phyloP scores from a whole-genome alignment of 2,797 vertebrate genomes.

The Protonibea diacanthus region DNA sequence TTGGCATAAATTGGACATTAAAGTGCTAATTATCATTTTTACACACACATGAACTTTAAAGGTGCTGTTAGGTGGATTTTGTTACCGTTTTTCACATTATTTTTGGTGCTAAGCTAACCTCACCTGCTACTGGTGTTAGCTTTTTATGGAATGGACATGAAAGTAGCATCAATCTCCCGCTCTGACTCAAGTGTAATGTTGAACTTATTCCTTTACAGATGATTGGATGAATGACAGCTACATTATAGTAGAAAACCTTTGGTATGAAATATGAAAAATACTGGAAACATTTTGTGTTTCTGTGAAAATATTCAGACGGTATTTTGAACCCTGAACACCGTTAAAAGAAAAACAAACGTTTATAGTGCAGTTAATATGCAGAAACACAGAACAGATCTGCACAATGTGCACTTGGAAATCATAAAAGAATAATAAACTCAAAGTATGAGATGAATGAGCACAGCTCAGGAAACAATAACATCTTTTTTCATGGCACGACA shows the following conservation, averaged over 20 bases:
- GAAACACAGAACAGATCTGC: conserved; percentile 11
- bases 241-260: not conserved
- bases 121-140: not conserved
- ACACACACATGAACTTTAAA: too few species aligned
- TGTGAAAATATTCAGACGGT: not conserved
- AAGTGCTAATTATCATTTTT: too few species aligned
- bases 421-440: not conserved
- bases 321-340: not conserved
- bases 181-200: not conserved
- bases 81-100: not conserved
- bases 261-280: not conserved
- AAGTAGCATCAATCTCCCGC: not conserved
- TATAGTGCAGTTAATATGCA: conserved; percentile 4
- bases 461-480: conserved; percentile 7
- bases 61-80: not conserved
- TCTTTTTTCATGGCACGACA: conserved; percentile 8
- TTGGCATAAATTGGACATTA: too few species aligned
- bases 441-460: not conserved
- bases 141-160: not conserved
- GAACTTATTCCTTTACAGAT: not conserved
- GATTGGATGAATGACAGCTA: not conserved
- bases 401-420: not conserved
- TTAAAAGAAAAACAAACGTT: conserved; percentile 1
- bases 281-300: not conserved
- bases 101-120: not conserved